phyloP scores from a whole-genome alignment of 1,140 invertebrate species.

The Zophobas atratus region DNA sequence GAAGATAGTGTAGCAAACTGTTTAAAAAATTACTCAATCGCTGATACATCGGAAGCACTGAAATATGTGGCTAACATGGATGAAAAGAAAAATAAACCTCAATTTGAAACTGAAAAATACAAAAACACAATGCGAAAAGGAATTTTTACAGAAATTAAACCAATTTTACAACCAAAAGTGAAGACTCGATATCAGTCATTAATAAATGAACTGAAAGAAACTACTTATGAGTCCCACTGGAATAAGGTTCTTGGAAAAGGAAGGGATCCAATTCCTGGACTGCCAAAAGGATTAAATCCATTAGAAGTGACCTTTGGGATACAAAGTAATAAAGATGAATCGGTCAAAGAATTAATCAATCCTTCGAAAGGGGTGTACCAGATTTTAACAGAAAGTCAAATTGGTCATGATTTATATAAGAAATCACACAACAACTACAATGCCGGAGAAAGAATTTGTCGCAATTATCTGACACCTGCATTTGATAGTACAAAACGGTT shows the following conservation, averaged over 20 bases:
- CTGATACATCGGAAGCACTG: conserved; percentile 10
- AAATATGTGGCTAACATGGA: conserved; percentile 4
- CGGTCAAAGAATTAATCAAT: conserved; percentile 62
- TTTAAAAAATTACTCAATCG: conserved; percentile 24
- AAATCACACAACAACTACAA: conserved; percentile 67
- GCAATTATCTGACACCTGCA: conserved; percentile 53
- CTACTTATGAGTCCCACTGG: conserved; percentile 71
- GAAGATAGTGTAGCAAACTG: conserved; percentile 12
- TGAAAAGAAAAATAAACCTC: background rate
- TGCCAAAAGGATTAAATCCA: conserved; percentile 69
- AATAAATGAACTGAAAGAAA: conserved; percentile 70
- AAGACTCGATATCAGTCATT: conserved; percentile 70
- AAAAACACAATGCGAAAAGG: conserved; percentile 24
- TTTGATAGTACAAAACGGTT: conserved; percentile 62
- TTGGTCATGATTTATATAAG: conserved; percentile 61
- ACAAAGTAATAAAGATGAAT: conserved; percentile 64
- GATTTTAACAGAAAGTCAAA: conserved; percentile 65
- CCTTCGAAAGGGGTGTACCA: conserved; percentile 63
- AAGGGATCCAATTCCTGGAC: conserved; percentile 68
- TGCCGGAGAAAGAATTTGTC: conserved; percentile 60
- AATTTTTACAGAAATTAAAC: conserved; percentile 40
- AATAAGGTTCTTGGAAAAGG: conserved; percentile 67
- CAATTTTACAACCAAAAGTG: conserved; percentile 61
- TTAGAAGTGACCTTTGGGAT: conserved; percentile 69
- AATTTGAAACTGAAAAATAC: conserved; percentile 4